phyloP scores from a whole-genome alignment of 2,113 vertebrate genomes.

The Daubentonia madagascariensis region DNA sequence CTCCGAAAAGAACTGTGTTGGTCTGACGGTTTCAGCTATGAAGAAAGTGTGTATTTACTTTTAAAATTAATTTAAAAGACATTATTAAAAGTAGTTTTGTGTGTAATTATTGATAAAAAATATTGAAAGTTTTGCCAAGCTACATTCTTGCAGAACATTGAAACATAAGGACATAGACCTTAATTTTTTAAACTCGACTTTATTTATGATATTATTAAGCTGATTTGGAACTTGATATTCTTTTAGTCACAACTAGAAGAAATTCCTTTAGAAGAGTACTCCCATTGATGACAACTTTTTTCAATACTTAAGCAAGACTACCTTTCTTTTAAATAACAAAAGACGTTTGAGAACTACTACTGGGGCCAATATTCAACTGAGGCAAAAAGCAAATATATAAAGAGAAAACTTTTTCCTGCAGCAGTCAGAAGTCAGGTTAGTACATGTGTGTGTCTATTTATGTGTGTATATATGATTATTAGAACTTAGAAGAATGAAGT shows the following conservation, averaged over 20 bases:
- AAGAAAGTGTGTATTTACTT: not conserved
- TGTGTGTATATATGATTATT: not conserved
- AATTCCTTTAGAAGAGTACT: not conserved
- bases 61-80: not conserved
- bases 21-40: not conserved
- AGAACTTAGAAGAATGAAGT: not conserved
- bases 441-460: no score
- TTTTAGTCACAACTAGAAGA: not conserved
- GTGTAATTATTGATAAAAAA: conserved; percentile 14
- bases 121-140: not conserved
- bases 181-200: not conserved
- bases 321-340: not conserved
- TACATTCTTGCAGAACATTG: not conserved
- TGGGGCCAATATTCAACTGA: not conserved
- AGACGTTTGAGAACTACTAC: not conserved
- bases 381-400: not conserved
- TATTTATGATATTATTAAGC: not conserved
- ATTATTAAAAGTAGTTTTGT: not conserved
- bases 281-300: not conserved
- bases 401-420: not conserved
- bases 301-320: not conserved
- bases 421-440: not conserved
- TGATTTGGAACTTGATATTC: not conserved
- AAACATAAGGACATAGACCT: not conserved
- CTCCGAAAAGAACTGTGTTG: not conserved